phyloP scores from a whole-genome alignment of 2,113 vertebrate species.

The Calyptommatus sinebrachiatus region DNA sequence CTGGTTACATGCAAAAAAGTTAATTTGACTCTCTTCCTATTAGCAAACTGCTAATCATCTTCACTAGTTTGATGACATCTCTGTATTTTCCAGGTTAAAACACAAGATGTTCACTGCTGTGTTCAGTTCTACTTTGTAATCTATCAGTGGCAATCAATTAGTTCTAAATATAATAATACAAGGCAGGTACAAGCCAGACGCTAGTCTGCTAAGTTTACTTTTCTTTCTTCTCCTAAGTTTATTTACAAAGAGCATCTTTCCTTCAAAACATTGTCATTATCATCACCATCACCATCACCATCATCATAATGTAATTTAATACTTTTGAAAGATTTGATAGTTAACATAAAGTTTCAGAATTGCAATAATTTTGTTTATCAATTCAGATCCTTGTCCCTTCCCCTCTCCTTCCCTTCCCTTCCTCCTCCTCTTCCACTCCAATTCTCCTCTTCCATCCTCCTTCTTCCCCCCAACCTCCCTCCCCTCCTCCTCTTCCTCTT shows the following conservation, averaged over 20 bases:
- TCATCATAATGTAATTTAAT: no score
- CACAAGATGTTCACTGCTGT: slow-evolving; percentile 43
- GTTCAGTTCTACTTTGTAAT: slow-evolving; percentile 33
- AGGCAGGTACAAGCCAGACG: slow-evolving; percentile 42
- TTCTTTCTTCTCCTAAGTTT: no score
- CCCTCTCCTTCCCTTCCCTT: neutral
- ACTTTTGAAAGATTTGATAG: no score
- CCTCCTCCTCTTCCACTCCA: slow-evolving; percentile 3
- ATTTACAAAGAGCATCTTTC: no score
- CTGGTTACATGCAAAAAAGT: neutral
- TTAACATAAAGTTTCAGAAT: no score
- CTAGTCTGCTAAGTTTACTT: no score
- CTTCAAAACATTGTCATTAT: no score
- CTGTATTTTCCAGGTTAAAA: slow-evolving; percentile 38
- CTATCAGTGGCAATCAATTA: slow-evolving; percentile 43
- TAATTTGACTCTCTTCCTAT: slow-evolving; percentile 17
- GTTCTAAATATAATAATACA: slow-evolving; percentile 36
- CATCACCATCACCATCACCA: no score
- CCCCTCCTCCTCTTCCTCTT: neutral
- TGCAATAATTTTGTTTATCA: no score
- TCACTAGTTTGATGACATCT: slow-evolving; percentile 32
- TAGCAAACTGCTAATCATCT: neutral
- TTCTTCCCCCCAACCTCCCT: neutral
- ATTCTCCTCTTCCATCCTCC: slow-evolving; percentile 15
- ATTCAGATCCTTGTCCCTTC: neutral